Evolutionary conservation across 2,113 vertebrate genomes (phyloP).

Genomic region (human): DNA sequence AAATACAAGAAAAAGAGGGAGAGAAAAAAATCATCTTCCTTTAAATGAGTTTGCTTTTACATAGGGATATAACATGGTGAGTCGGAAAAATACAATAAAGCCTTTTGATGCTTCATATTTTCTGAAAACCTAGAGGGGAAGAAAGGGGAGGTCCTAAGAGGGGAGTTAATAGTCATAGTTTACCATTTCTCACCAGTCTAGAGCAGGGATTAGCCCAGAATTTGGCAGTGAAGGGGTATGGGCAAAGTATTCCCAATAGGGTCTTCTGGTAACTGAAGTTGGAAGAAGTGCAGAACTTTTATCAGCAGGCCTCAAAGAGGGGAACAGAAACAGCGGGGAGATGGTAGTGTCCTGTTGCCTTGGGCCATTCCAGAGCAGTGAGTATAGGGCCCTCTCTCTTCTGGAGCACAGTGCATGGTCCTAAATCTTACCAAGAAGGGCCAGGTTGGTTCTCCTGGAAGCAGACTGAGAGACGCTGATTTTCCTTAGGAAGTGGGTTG

Average conservation of each 20-base stretch:
- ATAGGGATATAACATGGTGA: neutral
- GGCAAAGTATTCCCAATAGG: neutral
- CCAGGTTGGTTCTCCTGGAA: neutral
- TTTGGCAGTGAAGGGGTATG: neutral
- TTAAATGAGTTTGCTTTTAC: neutral
- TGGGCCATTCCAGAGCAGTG: neutral
- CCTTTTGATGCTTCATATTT: neutral
- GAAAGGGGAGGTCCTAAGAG: neutral
- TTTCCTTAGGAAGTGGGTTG: neutral
- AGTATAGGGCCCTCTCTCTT: neutral
- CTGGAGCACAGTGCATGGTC: neutral
- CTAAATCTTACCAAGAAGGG: neutral
- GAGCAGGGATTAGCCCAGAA: neutral
- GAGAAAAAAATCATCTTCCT: neutral
- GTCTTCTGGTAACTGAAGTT: neutral
- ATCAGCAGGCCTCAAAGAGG: neutral
- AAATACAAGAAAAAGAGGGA: too few species aligned
- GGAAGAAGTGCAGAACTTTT: neutral
- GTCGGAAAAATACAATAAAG: neutral
- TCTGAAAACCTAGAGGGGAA: neutral
- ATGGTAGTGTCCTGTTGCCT: neutral
- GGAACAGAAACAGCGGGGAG: neutral
- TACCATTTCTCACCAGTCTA: neutral
- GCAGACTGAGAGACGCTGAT: neutral
- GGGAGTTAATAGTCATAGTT: neutral